Base-by-base conservation (phyloP, 2,113 vertebrate genomes). In the Montifringilla adamsi region DNA sequence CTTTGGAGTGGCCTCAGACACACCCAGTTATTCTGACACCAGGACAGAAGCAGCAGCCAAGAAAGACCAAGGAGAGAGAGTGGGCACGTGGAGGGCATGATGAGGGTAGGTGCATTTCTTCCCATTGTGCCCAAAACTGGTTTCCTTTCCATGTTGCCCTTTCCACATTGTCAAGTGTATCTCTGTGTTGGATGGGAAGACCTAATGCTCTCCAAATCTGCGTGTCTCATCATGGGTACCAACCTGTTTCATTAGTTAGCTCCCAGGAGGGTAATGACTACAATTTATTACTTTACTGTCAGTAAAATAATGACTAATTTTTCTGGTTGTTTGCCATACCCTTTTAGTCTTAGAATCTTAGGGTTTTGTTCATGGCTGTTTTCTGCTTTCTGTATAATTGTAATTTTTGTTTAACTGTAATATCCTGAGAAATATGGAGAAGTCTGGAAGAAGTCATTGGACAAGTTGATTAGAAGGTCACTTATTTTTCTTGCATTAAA, bases 401-500 rank as follows among this genome's bases (percentile, higher is more conserved):
- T 80, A 85, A 63, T 93, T 90, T 66, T 80, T 83, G 8, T 77
- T 92, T 94, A 75, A 85, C 28, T 72, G 16, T 78, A 70, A 53
- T 68, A 66, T 37, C 41, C 41, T 24, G 22, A 72, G 67, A 91
- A 73, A 80, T 39, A 81, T 76, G 50, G 37, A 64, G 46, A 82
- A 41, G 39, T 91, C 83, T 94, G 46, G 44, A 92, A 95, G 63
- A 55, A 87, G 72, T 95, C 66, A 72, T 19, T 84, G 62, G 76
- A 55, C 33, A 85, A 43, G 66, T 92, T 94, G 89, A 94, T 94
- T 90, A 83, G 74, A 93, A 94, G 59, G 81, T 60, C 52, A 9
- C 30, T 60, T 70, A 27, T 90, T 95, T 89, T 86, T 69, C 84
- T 94, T 75, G 47, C 49, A 63, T 63, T 87, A 78, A 82, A 94